Percentiles rank a stretch among this genome's conserved stretches.
Conservation (phyloP, 2,888 invertebrate genomes). For the Drosophila incognita region DNA sequence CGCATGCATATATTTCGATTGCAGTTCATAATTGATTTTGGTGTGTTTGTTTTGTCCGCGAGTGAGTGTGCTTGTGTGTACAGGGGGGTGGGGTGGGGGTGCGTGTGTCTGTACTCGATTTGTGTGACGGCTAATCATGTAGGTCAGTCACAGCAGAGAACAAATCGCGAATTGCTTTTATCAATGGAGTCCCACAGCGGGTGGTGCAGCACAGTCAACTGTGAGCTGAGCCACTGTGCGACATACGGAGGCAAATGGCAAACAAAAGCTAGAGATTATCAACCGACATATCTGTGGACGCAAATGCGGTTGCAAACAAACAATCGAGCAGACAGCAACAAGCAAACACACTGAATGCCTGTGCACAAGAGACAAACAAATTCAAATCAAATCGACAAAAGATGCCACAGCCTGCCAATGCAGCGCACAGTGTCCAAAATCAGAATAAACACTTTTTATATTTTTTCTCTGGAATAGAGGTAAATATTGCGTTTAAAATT, state of each 20-base stretch:
- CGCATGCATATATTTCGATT: conserved; percentile 56
- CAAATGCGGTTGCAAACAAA: conserved; percentile 56
- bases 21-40: conserved; percentile 58
- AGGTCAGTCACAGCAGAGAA: conserved; percentile 38
- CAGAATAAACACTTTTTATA: not conserved
- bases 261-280: conserved; percentile 67
- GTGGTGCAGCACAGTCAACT: conserved; percentile 27
- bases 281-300: conserved; percentile 62
- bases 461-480: too few species aligned
- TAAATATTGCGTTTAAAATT: not conserved
- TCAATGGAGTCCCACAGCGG: conserved; percentile 24
- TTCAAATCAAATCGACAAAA: conserved; percentile 74
- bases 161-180: conserved; percentile 42
- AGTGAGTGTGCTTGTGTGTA: not conserved
- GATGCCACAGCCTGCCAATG: conserved; percentile 26
- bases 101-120: conserved; percentile 21
- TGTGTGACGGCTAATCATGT: conserved; percentile 50
- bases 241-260: conserved; percentile 29
- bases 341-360: conserved; percentile 22
- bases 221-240: conserved; percentile 23
- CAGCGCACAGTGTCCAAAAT: not conserved
- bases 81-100: not conserved
- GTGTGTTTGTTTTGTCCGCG: conserved; percentile 12
- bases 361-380: conserved; percentile 74
- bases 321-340: conserved; percentile 23